Evolutionary conservation across 2,797 vertebrate species (phyloP), one percentile per base, ranked within the genome.

Genomic region (Poeciliopsis turneri): DNA sequence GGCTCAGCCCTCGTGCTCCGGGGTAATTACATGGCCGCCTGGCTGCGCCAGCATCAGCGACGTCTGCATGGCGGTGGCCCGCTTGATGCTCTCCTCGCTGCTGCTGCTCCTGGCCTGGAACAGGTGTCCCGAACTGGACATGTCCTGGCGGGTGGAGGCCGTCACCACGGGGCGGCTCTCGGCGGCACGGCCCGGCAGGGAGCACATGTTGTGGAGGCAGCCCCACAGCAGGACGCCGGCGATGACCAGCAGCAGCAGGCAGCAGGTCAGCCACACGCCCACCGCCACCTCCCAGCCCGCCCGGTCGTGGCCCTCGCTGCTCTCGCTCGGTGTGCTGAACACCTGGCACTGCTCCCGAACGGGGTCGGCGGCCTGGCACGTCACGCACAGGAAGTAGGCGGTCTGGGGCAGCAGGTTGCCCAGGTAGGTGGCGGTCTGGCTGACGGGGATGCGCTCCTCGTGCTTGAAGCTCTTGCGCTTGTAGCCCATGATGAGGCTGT

Each of bases 211-310:
- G 79, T 95, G 96, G 59, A 97, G 88, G 82, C 96, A 97, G 16
- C 97, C 95, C 16, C 97, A 97, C 78, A 98, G 78, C 81, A 98
- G 92, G 68, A 96, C 82, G 2, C 93, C 92, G 0, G 95, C 92
- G 0, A 97, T 97, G 82, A 96, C 86, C 82, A 97, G 94, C 18
- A 98, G 96, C 80, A 97, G 87, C 30, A 96, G 9, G 16, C 96
- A 96, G 92, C 97, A 97, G 81, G 96, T 95, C 87, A 98, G 90
- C 97, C 97, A 98, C 74, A 97, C 95, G 2, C 95, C 96, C 91
- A 96, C 91, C 0, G 96, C 97, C 23, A 97, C 88, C 81, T 97
- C 97, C 86, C 96, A 97, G 86, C 96, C 94, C 0, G 90, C 90
- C 77, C 89, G 91, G 85, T 93, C 95, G 0, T 66, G 86, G 0